Conservation (phyloP, 2,797 vertebrate genomes). For the Sylvilagus floridanus region DNA sequence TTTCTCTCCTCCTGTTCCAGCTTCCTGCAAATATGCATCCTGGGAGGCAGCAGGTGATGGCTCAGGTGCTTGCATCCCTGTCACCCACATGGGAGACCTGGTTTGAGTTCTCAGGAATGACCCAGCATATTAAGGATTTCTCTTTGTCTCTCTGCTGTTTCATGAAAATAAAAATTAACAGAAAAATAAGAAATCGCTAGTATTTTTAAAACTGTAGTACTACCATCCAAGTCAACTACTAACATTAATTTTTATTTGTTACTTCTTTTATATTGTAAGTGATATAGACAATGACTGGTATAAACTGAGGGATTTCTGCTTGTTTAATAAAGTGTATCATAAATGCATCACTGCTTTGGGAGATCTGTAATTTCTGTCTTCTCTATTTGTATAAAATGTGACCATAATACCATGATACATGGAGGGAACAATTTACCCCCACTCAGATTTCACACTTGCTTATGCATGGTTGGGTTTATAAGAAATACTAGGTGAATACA, state of each 20-base stretch:
- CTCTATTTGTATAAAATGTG: constrained; percentile 16
- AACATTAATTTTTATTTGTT: neutral
- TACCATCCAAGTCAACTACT: neutral
- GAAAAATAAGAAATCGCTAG: too few species aligned
- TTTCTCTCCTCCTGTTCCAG: too few species aligned
- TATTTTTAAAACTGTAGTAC: neutral
- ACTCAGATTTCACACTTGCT: neutral
- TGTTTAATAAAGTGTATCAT: neutral
- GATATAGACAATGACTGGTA: neutral
- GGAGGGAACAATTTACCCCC: neutral
- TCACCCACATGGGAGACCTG: too few species aligned
- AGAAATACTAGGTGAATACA: neutral
- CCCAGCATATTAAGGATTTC: too few species aligned
- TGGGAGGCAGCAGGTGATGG: too few species aligned
- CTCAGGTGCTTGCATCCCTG: too few species aligned
- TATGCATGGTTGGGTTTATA: neutral
- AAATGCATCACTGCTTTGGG: neutral
- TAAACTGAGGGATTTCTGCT: neutral
- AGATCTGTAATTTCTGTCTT: neutral
- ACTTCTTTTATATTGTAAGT: neutral
- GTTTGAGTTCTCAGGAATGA: too few species aligned
- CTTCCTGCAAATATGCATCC: too few species aligned
- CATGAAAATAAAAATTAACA: too few species aligned
- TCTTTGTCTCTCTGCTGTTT: too few species aligned
- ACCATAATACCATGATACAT: neutral